phyloP scores from a whole-genome alignment of 2,797 vertebrate genomes.

The Antrozous pallidus region DNA sequence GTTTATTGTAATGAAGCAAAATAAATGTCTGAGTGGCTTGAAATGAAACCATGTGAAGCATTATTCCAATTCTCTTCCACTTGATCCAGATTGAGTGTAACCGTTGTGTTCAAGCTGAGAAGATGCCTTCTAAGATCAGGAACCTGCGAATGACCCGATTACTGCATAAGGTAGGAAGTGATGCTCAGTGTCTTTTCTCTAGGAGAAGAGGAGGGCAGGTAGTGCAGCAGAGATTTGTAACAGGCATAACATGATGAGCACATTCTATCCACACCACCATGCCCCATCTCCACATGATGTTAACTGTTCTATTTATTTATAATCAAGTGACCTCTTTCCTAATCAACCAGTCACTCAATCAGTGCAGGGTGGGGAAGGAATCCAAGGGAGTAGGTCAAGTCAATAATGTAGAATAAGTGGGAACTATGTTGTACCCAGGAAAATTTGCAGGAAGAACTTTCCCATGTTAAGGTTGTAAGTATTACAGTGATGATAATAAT shows the following conservation, averaged over 20 bases:
- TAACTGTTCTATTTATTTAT: background rate
- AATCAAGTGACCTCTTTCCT: background rate
- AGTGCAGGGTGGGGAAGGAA: background rate
- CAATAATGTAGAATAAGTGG: background rate
- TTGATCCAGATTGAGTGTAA: constrained; percentile 84
- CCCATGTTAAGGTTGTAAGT: background rate
- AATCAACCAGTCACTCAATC: background rate
- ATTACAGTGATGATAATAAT: background rate
- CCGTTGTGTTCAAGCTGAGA: constrained; percentile 87
- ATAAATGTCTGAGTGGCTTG: background rate
- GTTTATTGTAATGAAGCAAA: constrained; percentile 16
- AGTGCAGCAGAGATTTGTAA: background rate
- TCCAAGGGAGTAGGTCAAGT: background rate
- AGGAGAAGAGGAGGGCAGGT: background rate
- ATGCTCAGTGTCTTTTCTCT: background rate
- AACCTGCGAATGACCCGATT: constrained; percentile 84
- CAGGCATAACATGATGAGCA: background rate
- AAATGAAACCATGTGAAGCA: background rate
- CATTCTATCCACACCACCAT: background rate
- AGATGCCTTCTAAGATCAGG: constrained; percentile 82
- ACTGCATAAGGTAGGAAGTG: constrained; percentile 86
- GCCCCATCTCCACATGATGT: background rate
- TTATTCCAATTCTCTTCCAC: constrained; percentile 71
- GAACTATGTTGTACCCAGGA: background rate
- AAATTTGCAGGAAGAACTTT: background rate